A percentile compares a stretch with the other conserved stretches of the same genome.
Conservation (phyloP, 2,797 vertebrate genomes). For the Acanthis flammea region DNA sequence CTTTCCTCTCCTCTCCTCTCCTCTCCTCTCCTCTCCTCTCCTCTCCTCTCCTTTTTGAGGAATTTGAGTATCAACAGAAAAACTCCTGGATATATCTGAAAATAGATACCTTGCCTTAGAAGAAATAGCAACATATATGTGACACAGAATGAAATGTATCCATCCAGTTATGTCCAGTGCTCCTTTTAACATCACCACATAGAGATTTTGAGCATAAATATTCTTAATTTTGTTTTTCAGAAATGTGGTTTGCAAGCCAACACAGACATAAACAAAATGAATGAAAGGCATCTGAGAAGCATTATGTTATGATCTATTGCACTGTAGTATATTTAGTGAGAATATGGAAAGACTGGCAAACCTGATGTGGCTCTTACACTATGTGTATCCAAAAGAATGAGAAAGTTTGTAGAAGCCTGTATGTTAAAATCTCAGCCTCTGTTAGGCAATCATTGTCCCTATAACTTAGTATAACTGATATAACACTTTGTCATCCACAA, state of each 20-base stretch:
- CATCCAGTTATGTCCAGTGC: not conserved
- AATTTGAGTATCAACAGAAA: not conserved
- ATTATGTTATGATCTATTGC: not conserved
- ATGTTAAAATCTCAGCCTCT: not conserved
- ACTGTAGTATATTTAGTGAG: not conserved
- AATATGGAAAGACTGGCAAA: not conserved
- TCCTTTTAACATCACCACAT: not conserved
- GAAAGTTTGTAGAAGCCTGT: not conserved
- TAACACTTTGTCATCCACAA: not conserved
- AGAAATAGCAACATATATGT: not conserved
- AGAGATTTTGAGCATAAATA: not conserved
- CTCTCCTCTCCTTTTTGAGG: not conserved
- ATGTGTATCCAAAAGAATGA: not conserved
- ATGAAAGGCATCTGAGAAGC: not conserved
- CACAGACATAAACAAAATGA: not conserved
- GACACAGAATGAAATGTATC: not conserved
- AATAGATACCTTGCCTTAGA: not conserved
- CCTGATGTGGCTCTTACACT: not conserved
- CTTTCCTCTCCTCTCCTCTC: no score
- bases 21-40: no score
- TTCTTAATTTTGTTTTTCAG: not conserved
- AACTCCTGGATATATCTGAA: not conserved
- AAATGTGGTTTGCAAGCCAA: not conserved
- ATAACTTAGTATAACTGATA: not conserved
- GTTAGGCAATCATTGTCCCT: not conserved